Base-by-base conservation (phyloP, 2,113 vertebrate genomes). In the Andinoacara biseriatus region DNA sequence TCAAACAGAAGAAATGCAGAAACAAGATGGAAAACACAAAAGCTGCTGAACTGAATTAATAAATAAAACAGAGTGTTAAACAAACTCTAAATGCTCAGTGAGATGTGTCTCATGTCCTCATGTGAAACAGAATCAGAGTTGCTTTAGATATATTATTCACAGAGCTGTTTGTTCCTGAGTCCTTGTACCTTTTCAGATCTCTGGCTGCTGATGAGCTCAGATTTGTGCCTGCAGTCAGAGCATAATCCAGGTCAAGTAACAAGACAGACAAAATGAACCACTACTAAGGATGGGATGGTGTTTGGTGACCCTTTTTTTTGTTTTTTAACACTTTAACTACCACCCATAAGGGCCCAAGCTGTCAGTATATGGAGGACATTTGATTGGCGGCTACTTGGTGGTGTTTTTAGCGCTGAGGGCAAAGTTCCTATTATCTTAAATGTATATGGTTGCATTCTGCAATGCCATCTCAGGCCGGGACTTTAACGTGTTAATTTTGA, bases 171-270 rank as follows among this genome's bases (percentile, higher is more conserved):
- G 10, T 72, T 54, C 49, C 72, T 29, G 72, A 72, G 56, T 75
- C 63, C 29, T 65, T 60, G 65, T 82, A 81, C 65, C 67, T 54
- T 54, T 54, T 54, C 46, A 72, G 46, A 9, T 72, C 72, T 72
- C 49, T 17, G 22, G 26, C 57, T 59, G 60, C 57, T 33, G 57
- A 58, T 59, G 72, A 79, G 60, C 62, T 82, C 8, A 3, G 84
- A 33, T 59, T 59, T 89, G 54, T 26, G 74, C 88, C 86, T 63
- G 60, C 76, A 77, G 90, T 84, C 40, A 78, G 76, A 87, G 87
- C 75, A 78, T 65, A 67, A 90, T 84, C 83, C 77, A 79, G 82
- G 80, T 76, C 67, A 61, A 78, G 86, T 75, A 87, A 79, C 35
- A 26, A 65, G 38, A 67, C 75, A 69, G 57, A 80, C 26, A 29